Evolutionary conservation across 1,140 invertebrate species (phyloP).

Genomic region (Leucophenga varia): DNA sequence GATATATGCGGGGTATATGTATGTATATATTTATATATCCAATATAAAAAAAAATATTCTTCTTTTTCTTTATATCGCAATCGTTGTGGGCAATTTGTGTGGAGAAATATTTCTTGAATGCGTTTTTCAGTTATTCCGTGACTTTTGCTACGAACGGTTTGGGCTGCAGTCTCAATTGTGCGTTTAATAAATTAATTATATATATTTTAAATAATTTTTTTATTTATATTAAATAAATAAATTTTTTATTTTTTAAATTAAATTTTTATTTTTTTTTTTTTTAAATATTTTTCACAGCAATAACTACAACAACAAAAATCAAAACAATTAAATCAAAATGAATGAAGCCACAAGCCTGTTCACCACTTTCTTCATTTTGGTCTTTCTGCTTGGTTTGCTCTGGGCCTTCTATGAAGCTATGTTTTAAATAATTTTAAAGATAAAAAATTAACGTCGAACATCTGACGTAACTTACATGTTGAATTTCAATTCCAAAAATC

Average conservation of each 20-base stretch:
- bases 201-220: neutral
- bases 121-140: constrained; percentile 45
- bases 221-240: too few species aligned
- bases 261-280: constrained; percentile 8
- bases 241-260: constrained; percentile 9
- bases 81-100: constrained; percentile 33
- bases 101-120: constrained; percentile 39
- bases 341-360: constrained; percentile 53
- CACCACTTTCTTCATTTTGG: constrained; percentile 53
- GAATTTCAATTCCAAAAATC: constrained; percentile 41
- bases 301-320: constrained; percentile 9
- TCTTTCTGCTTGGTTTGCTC: constrained; percentile 43
- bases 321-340: constrained; percentile 37
- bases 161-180: constrained; percentile 7
- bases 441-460: constrained; percentile 24
- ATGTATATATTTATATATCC: constrained; percentile 37
- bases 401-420: constrained; percentile 52
- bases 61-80: too few species aligned
- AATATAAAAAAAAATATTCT: constrained; percentile 29
- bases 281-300: constrained; percentile 11
- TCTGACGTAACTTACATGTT: constrained; percentile 48
- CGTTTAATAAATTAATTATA: constrained; percentile 14
- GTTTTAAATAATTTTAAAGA: constrained; percentile 28
- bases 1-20: constrained; percentile 13
- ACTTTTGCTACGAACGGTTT: constrained; percentile 50